Evolutionary conservation across 2,888 invertebrate genomes (phyloP).

Genomic region (Vannuccia rotundouncinata): DNA sequence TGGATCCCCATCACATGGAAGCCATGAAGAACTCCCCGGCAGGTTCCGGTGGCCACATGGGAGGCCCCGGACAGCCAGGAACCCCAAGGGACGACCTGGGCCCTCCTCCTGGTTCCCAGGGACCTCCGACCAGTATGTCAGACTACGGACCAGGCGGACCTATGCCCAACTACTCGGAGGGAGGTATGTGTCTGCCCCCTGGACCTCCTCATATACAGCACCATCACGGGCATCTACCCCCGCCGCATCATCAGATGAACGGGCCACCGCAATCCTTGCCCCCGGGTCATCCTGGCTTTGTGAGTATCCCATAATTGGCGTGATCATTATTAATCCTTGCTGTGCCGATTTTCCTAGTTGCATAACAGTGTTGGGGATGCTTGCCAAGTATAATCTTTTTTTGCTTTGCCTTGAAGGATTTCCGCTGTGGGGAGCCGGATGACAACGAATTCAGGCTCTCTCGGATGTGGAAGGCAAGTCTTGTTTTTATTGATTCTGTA

Average conservation of each 20-base stretch:
- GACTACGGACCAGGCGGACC: neutral
- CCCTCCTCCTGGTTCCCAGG: neutral
- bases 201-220: neutral
- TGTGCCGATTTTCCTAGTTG: neutral
- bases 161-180: neutral
- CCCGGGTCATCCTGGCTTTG: neutral
- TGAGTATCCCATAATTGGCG: too few species aligned
- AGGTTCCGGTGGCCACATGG: slow-evolving; percentile 10
- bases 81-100: neutral
- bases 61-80: neutral
- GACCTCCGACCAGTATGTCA: neutral
- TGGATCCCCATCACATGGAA: neutral
- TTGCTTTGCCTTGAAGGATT: slow-evolving; percentile 16
- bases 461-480: slow-evolving; percentile 24
- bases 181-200: slow-evolving; percentile 10
- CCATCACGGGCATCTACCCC: slow-evolving; percentile 1
- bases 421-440: slow-evolving; percentile 17
- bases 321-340: too few species aligned
- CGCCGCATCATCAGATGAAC: slow-evolving; percentile 7
- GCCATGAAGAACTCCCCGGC: slow-evolving; percentile 3
- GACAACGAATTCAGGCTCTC: slow-evolving; percentile 26
- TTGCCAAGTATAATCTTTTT: slow-evolving; percentile 11
- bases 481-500: neutral
- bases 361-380: slow-evolving; percentile 17
- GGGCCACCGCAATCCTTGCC: slow-evolving; percentile 1